Evolutionary conservation across 2,888 invertebrate genomes (phyloP), one percentile per base, ranked within the genome.

Genomic region (Sphaerophoria rueppellii): DNA sequence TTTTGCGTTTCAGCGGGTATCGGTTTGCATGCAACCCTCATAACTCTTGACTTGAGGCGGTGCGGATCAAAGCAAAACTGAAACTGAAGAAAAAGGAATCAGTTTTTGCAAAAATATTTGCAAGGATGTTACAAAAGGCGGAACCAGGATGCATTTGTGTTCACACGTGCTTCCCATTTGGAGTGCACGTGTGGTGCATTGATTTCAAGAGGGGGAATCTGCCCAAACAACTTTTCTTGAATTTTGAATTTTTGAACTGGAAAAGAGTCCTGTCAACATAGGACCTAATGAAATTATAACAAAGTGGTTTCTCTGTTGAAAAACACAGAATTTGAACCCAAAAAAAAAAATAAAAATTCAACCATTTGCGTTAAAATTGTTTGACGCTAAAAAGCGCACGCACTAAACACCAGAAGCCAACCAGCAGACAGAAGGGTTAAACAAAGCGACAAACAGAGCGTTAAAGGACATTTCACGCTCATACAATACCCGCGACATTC

Each of bases 401-500:
- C 50, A 65, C 9, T 35, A 65, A 65, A 80, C 40, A 67, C 67
- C 61, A 67, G 67, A 72, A 74, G 69, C 69, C 12, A 52, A 2
- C 24, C 12, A 52, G 24, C 24, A 24, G 24, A 24, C 24, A 61
- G 67, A 77, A 85, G 80, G 80, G 83, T 85, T 79, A 85, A 80
- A 80, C 80, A 76, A 76, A 63, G 43, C 37, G 61, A 34, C 71
- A 35, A 74, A 4, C 72, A 40, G 69, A 75, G 80, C 83, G 83
- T 80, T 85, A 85, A 85, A 73, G 83, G 83, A 67, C 72, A 85
- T 85, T 85, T 85, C 72, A 85, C 80, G 83, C 76, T 70, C 60
- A 63, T 55, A 75, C 37, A 75, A 70, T 48, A 54, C 61, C 52
- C 76, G 52, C 40, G 16, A 46, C 60, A 34, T 55, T 55, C 69